Evolutionary conservation across 2,113 vertebrate species (phyloP), one percentile per base, ranked within the genome.

Genomic region (Podarcis cretensis): DNA sequence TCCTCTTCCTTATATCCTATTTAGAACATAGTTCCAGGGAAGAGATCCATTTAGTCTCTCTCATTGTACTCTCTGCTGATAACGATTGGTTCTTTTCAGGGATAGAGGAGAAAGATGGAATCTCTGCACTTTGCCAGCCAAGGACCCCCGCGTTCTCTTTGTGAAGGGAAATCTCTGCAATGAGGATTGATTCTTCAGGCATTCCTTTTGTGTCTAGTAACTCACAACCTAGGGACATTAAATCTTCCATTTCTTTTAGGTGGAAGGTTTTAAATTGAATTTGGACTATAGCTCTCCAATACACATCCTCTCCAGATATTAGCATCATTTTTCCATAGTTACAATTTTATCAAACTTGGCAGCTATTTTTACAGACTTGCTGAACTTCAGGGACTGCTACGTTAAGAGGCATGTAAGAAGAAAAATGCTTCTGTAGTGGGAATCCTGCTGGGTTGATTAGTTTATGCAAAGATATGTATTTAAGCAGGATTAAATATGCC

Each of bases 401-500:
- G 94, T 96, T 95, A 90, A 96, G 95, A 93, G 92, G 90, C 89
- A 90, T 57, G n/a, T 83, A 90, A 95, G 92, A 92, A 94, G 81
- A 80, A 95, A 94, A 95, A 87, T 89, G 76, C 87, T 92, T 94
- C 90, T 93, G 78, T 92, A 89, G 43, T 78, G 90, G 86, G 85
- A 81, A 81, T 91, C 96, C 93, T 9, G 32, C 93, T 94, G 96
- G 93, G 93, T 87, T 95, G 90, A 85, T 96, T 91, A 93, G 92
- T 94, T 93, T 95, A 79, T 89, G 89, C 90, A 94, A 96, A 96
- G 92, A 91, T 85, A 91, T 95, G 91, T 94, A 93, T 96, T 96
- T 95, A 95, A 96, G 96, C 83, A 95, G 93, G 96, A 95, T 96
- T 94, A 95, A 97, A 96, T 90, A 94, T 0, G 90, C 93, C 88